Percentiles rank a stretch among this genome's conserved stretches.
These are phyloP conservation scores for Nannoperca obscura DNA, from an alignment of 2,797 vertebrate species.

Conservation along the genomic window DNA sequence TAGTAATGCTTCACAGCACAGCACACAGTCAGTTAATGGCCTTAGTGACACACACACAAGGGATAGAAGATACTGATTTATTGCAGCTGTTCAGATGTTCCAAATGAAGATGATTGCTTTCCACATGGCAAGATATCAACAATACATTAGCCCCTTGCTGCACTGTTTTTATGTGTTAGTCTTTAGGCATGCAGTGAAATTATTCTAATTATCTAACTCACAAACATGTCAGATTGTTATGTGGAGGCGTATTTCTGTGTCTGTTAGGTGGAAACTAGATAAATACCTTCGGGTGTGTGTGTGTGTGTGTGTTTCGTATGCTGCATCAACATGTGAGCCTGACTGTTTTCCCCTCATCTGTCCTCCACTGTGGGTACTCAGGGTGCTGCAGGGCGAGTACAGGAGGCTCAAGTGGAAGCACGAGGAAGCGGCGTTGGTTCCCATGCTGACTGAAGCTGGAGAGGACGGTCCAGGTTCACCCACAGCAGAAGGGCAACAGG, in stretches of 20 bases:
- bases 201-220: slow-evolving; percentile 9
- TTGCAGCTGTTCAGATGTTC: slow-evolving; percentile 11
- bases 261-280: slow-evolving; percentile 14
- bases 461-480: slow-evolving; percentile 77
- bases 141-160: slow-evolving; percentile 17
- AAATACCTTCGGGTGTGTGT: slow-evolving; percentile 18
- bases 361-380: slow-evolving; percentile 67
- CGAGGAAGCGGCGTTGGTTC: slow-evolving; percentile 91
- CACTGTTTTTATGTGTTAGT: slow-evolving; percentile 22
- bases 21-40: slow-evolving; percentile 3
- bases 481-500: slow-evolving; percentile 78
- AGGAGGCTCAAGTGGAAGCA: slow-evolving; percentile 97
- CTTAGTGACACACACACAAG: neutral
- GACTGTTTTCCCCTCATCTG: slow-evolving; percentile 34
- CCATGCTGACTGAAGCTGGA: slow-evolving; percentile 87
- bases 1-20: slow-evolving; percentile 28
- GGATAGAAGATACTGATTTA: slow-evolving; percentile 21
- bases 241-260: slow-evolving; percentile 6
- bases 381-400: slow-evolving; percentile 96
- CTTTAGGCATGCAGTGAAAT: slow-evolving; percentile 24
- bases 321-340: slow-evolving; percentile 4
- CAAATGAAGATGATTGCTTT: slow-evolving; percentile 33
- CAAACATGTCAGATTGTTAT: slow-evolving; percentile 5
- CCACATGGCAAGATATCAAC: slow-evolving; percentile 18
- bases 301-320: slow-evolving; percentile 19